A percentile compares a stretch with the other conserved stretches of the same genome.
Conservation (phyloP, 1,140 invertebrate genomes). For the Onthophagus taurus region DNA sequence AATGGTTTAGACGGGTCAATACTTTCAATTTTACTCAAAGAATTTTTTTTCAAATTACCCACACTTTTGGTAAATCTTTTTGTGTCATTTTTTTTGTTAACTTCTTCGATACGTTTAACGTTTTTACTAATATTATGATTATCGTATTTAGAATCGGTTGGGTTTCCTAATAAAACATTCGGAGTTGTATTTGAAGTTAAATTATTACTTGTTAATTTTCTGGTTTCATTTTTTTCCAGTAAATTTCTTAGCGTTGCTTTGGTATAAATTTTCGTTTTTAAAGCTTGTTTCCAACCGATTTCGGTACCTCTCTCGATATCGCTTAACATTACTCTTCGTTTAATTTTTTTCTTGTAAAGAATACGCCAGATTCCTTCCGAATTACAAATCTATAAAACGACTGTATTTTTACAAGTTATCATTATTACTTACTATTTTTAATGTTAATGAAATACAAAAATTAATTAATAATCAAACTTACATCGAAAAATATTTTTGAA, state of each 20-base stretch:
- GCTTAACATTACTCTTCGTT: not conserved
- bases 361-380: slow-evolving; percentile 30
- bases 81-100: no score
- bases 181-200: no score
- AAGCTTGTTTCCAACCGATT: slow-evolving; percentile 27
- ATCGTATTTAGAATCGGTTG: no score
- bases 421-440: not conserved
- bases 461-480: slow-evolving; percentile 21
- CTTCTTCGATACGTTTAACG: no score
- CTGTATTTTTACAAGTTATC: slow-evolving; percentile 1
- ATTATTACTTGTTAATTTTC: no score
- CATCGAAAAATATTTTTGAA: slow-evolving; percentile 35
- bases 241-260: not conserved
- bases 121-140: no score
- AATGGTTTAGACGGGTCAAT: no score
- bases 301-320: slow-evolving; percentile 16
- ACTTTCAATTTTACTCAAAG: no score
- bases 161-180: no score
- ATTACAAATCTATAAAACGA: slow-evolving; percentile 28
- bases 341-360: slow-evolving; percentile 26
- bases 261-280: slow-evolving; percentile 23
- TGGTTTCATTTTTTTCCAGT: not conserved
- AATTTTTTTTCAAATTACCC: no score
- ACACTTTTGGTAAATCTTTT: no score
- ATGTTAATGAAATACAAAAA: no score